Conservation (phyloP, 1,140 invertebrate genomes). For the Melanaphis sacchari region DNA sequence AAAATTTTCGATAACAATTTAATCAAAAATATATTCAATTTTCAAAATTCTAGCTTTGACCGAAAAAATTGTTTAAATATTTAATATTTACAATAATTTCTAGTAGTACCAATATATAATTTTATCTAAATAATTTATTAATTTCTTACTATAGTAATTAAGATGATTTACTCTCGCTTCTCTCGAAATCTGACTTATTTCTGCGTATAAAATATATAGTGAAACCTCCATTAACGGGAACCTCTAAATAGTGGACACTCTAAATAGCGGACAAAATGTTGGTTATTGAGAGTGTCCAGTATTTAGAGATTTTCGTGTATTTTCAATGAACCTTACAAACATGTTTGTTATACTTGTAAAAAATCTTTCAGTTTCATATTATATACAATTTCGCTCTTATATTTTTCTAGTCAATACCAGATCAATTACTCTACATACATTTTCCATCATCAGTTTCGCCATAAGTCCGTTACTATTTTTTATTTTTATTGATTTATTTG, state of each 20-base stretch:
- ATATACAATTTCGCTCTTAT: background rate
- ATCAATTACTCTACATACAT: background rate
- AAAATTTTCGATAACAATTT: no score
- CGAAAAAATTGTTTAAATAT: background rate
- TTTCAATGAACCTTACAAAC: no score
- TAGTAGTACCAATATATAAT: background rate
- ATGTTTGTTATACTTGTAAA: background rate
- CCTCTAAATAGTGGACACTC: no score
- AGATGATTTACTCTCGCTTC: no score
- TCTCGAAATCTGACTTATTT: background rate
- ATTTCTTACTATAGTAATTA: no score
- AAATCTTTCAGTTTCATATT: background rate
- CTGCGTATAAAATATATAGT: background rate
- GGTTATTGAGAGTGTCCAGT: no score
- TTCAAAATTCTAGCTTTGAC: background rate
- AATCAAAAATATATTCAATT: background rate
- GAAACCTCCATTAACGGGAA: no score
- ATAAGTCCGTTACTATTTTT: background rate
- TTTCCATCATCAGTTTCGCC: background rate
- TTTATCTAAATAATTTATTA: background rate
- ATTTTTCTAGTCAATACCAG: background rate
- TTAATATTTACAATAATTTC: background rate
- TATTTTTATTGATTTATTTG: background rate
- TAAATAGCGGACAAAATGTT: no score
- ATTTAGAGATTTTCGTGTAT: no score